Percentiles rank a stretch among this genome's conserved stretches.
Evolutionary conservation across 2,113 vertebrate genomes (phyloP).

Genomic region (Thalassoma bifasciatum): DNA sequence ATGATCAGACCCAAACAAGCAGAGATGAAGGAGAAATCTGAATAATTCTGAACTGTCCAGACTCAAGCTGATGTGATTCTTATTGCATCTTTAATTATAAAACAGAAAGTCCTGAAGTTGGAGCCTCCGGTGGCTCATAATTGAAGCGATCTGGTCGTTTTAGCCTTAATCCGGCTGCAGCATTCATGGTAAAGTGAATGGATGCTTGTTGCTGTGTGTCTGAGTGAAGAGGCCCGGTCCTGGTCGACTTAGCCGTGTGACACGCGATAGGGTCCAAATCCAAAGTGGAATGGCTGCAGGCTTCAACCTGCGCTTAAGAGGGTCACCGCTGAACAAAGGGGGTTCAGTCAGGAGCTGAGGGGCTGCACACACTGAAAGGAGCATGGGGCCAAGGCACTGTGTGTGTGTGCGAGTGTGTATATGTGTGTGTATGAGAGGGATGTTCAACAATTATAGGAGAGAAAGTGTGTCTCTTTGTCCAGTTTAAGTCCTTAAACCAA

Average conservation of each 20-base stretch:
- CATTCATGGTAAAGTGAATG: slow-evolving; percentile 41
- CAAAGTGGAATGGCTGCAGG: slow-evolving; percentile 78
- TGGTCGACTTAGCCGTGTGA: slow-evolving; percentile 70
- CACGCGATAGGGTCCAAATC: slow-evolving; percentile 79
- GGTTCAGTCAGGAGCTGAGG: slow-evolving; percentile 70
- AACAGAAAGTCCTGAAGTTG: background rate
- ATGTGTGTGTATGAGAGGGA: slow-evolving; percentile 18
- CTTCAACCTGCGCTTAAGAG: slow-evolving; percentile 75
- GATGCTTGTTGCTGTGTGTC: slow-evolving; percentile 64
- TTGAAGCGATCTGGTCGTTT: slow-evolving; percentile 18
- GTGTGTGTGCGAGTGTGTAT: slow-evolving; percentile 11
- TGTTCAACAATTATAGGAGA: no score
- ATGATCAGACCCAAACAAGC: no score
- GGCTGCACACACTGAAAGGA: slow-evolving; percentile 62
- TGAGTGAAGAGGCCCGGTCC: slow-evolving; percentile 64
- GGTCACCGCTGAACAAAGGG: slow-evolving; percentile 73
- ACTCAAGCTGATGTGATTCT: no score
- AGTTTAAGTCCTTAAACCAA: no score
- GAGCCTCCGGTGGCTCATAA: slow-evolving; percentile 4
- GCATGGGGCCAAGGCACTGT: slow-evolving; percentile 29
- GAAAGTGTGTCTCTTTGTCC: no score
- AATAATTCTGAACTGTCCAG: background rate
- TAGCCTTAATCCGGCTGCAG: slow-evolving; percentile 26
- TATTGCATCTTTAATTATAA: background rate
- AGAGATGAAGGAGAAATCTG: no score